Conservation (phyloP, 2,113 vertebrate genomes). For the Gila orcuttii region DNA sequence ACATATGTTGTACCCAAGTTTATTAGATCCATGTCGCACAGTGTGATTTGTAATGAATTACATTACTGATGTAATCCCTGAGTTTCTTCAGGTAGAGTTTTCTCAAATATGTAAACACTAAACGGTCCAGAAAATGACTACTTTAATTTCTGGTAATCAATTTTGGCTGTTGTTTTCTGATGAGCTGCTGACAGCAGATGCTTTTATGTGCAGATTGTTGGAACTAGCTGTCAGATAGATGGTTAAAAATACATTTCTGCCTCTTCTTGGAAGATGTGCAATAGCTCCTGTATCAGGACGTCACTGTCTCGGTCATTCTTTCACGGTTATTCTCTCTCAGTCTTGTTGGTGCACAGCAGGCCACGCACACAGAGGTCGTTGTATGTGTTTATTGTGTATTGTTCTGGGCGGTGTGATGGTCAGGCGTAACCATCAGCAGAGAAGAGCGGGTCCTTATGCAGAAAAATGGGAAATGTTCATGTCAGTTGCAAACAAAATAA, state of each 20-base stretch:
- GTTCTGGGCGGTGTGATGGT: slow-evolving; percentile 40
- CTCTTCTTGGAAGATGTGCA: not conserved
- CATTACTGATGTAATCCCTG: too few relatives aligned
- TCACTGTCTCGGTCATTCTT: not conserved
- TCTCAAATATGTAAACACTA: not conserved
- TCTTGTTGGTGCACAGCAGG: not conserved
- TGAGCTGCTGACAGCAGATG: too few relatives aligned
- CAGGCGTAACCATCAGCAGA: slow-evolving; percentile 13
- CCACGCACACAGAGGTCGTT: slow-evolving; percentile 26
- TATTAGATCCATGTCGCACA: too few relatives aligned
- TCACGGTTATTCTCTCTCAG: not conserved
- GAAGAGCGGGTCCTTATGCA: not conserved
- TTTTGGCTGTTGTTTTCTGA: too few relatives aligned
- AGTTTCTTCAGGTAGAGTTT: not conserved
- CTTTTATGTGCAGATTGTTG: too few relatives aligned
- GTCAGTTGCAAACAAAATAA: not conserved
- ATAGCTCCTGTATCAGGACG: not conserved
- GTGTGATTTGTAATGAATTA: too few relatives aligned
- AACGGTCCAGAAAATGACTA: too few relatives aligned
- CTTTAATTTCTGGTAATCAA: too few relatives aligned
- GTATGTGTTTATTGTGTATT: slow-evolving; percentile 53
- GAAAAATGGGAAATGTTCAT: not conserved
- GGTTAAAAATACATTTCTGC: not conserved
- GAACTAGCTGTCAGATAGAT: not conserved
- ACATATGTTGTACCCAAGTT: too few relatives aligned